These are phyloP conservation scores for Caenorhabditis drosophilae DNA, from an alignment of 2,888 invertebrate species.

Conservation along the genomic window DNA sequence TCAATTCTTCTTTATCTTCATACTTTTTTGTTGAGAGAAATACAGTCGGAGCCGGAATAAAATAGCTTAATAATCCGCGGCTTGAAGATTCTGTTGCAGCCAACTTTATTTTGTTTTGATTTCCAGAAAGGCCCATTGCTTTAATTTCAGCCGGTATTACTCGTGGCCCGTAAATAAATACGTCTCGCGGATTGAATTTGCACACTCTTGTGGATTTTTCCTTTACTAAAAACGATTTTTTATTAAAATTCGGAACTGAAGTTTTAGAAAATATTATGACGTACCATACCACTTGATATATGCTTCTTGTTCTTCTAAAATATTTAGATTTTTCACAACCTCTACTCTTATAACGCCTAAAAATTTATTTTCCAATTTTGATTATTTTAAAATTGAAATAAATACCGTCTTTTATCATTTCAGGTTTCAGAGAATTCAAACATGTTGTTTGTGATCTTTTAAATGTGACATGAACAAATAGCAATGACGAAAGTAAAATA, in stretches of 20 bases:
- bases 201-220: conserved; percentile 29
- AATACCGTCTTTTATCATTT: no score
- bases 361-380: conserved; percentile 10
- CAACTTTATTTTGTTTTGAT: no score
- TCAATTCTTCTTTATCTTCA: conserved; percentile 1
- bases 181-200: conserved; percentile 45
- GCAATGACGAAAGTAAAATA: conserved; percentile 84
- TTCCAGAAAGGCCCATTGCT: neutral
- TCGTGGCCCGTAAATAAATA: conserved; percentile 49
- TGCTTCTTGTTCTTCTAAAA: conserved; percentile 45
- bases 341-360: conserved; percentile 88
- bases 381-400: no score
- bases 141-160: conserved; percentile 46
- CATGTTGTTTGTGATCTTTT: conserved; percentile 91
- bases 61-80: neutral
- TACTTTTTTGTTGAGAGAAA: neutral
- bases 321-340: conserved; percentile 73
- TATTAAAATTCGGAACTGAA: neutral
- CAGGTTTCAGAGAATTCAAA: no score
- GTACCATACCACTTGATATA: conserved; percentile 41
- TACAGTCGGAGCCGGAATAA: neutral
- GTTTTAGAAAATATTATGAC: neutral
- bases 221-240: conserved; percentile 16
- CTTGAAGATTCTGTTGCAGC: no score
- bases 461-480: conserved; percentile 93